Evolutionary conservation across 2,888 invertebrate species (phyloP).

Genomic region (Dusona sp.): DNA sequence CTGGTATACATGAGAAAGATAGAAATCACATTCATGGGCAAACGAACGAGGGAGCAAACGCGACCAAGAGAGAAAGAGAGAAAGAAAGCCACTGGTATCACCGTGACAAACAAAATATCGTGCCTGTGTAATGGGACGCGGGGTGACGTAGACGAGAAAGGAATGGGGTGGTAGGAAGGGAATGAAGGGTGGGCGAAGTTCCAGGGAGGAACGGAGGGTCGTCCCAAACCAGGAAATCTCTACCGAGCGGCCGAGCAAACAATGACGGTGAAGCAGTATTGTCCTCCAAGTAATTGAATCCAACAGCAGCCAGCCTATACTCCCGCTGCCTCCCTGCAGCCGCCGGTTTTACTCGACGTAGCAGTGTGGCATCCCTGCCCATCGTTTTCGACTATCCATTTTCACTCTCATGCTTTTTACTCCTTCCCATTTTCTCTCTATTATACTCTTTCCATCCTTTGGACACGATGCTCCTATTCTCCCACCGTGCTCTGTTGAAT

Average conservation of each 20-base stretch:
- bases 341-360: conserved; percentile 75
- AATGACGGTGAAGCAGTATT: conserved; percentile 83
- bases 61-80: conserved; percentile 29
- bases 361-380: conserved; percentile 71
- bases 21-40: conserved; percentile 42
- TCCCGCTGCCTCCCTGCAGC: conserved; percentile 69
- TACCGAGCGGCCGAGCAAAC: conserved; percentile 82
- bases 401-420: conserved; percentile 58
- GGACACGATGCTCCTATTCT: conserved; percentile 56
- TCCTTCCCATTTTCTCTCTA: conserved; percentile 58
- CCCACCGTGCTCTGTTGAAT: conserved; percentile 64
- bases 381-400: conserved; percentile 68
- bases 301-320: conserved; percentile 69
- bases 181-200: conserved; percentile 38
- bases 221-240: conserved; percentile 81
- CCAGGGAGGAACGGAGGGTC: conserved; percentile 66
- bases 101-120: conserved; percentile 82
- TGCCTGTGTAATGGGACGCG: conserved; percentile 75
- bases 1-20: conserved; percentile 35
- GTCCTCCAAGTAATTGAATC: conserved; percentile 84
- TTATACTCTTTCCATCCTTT: conserved; percentile 52
- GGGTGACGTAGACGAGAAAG: conserved; percentile 61
- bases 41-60: conserved; percentile 15
- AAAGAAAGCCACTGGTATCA: conserved; percentile 75
- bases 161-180: conserved; percentile 43